A percentile compares a stretch with the other conserved stretches of the same genome.
Conservation (phyloP, 2,888 invertebrate genomes). For the Pheosia tremula region DNA sequence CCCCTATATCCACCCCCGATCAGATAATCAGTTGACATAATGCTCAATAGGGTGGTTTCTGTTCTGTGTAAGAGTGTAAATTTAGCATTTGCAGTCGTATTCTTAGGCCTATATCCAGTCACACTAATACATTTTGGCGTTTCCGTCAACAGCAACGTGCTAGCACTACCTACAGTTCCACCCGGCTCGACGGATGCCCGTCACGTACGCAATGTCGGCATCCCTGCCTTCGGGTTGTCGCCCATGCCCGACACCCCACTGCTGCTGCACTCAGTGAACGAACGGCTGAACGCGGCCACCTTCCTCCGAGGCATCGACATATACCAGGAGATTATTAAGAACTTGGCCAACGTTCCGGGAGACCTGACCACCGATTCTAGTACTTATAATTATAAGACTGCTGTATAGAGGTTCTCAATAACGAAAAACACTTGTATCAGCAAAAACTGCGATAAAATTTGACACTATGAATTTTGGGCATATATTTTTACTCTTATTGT, state of each 20-base stretch:
- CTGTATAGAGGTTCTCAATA: slow-evolving; percentile 2
- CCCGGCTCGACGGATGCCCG: slow-evolving; percentile 93
- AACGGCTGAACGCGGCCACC: slow-evolving; percentile 87
- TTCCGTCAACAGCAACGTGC: slow-evolving; percentile 79
- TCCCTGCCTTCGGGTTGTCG: slow-evolving; percentile 93
- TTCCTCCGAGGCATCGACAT: slow-evolving; percentile 90
- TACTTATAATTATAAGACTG: slow-evolving; percentile 20
- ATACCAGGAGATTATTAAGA: slow-evolving; percentile 82
- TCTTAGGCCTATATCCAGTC: too few relatives aligned
- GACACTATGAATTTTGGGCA: neutral
- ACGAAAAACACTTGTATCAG: neutral
- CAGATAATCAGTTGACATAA: too few relatives aligned
- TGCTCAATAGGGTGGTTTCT: too few relatives aligned
- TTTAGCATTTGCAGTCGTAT: too few relatives aligned
- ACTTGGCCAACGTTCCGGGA: slow-evolving; percentile 22
- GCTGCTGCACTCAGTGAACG: slow-evolving; percentile 92
- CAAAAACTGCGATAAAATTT: too few relatives aligned
- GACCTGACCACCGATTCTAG: slow-evolving; percentile 4
- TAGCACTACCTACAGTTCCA: slow-evolving; percentile 87
- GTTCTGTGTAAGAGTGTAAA: too few relatives aligned
- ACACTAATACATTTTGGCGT: neutral
- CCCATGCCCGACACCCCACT: slow-evolving; percentile 92
- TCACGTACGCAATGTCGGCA: slow-evolving; percentile 88
- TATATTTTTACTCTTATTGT: neutral
- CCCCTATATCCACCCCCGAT: too few relatives aligned